Conservation (phyloP, 2,113 vertebrate genomes). For the Smithornis capensis region DNA sequence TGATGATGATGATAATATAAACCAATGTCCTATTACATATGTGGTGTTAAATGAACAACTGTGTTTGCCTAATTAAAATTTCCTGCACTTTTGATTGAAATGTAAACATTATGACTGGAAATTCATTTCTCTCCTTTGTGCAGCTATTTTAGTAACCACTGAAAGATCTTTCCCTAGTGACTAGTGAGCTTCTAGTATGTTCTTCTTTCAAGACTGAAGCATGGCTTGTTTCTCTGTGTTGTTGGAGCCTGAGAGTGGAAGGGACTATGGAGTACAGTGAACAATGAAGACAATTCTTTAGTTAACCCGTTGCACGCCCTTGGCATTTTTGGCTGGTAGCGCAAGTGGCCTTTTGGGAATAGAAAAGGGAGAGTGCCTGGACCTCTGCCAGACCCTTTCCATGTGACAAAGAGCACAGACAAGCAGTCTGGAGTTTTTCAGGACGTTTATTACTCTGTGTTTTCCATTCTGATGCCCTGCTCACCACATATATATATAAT, state of each 20-base stretch:
- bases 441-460: background rate
- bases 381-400: background rate
- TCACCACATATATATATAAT: background rate
- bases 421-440: background rate
- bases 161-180: background rate
- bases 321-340: background rate
- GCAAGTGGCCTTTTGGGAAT: background rate
- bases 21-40: background rate
- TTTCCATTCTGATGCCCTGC: background rate
- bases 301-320: background rate
- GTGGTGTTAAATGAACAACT: background rate
- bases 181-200: background rate
- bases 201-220: background rate
- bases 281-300: background rate
- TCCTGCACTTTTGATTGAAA: background rate
- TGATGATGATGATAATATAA: background rate
- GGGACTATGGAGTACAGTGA: background rate
- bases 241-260: background rate
- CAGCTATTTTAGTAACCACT: background rate
- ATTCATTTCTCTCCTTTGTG: background rate
- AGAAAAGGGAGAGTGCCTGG: background rate
- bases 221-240: background rate
- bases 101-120: conserved; percentile 32
- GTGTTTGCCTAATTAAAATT: background rate
- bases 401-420: background rate